Evolutionary conservation across 2,797 vertebrate genomes (phyloP).

Genomic region (Aselliscus stoliczkanus): DNA sequence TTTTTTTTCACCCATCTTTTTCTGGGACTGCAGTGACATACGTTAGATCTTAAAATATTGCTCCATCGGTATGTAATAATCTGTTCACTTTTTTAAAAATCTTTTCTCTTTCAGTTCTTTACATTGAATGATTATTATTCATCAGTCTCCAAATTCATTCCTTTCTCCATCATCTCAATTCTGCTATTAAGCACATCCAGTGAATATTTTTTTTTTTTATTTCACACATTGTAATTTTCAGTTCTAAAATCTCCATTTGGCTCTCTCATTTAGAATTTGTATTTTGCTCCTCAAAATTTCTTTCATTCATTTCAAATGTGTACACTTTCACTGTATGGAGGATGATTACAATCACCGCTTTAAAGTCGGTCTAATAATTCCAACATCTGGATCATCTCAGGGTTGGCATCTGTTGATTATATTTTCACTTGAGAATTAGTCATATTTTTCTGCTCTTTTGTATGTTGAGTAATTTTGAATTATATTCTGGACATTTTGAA

Average conservation of each 20-base stretch:
- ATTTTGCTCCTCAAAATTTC: not conserved
- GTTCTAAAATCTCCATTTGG: conserved; percentile 3
- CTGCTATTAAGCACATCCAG: not conserved
- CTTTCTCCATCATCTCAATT: not conserved
- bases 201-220: not conserved
- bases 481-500: conserved; percentile 21
- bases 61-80: not conserved
- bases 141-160: not conserved
- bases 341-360: not conserved
- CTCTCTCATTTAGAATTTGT: not conserved
- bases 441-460: not conserved
- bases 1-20: not conserved
- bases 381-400: not conserved
- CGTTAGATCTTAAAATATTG: not conserved
- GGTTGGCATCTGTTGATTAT: not conserved
- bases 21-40: not conserved
- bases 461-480: not conserved
- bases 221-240: not conserved
- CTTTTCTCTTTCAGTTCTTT: not conserved
- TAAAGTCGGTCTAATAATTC: not conserved
- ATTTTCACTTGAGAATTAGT: not conserved
- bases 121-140: not conserved
- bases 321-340: not conserved
- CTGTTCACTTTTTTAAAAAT: not conserved
- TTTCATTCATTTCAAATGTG: conserved; percentile 1